Evolutionary conservation across 2,113 vertebrate species (phyloP), one percentile per base, ranked within the genome.

Genomic region (Rhineura floridana): DNA sequence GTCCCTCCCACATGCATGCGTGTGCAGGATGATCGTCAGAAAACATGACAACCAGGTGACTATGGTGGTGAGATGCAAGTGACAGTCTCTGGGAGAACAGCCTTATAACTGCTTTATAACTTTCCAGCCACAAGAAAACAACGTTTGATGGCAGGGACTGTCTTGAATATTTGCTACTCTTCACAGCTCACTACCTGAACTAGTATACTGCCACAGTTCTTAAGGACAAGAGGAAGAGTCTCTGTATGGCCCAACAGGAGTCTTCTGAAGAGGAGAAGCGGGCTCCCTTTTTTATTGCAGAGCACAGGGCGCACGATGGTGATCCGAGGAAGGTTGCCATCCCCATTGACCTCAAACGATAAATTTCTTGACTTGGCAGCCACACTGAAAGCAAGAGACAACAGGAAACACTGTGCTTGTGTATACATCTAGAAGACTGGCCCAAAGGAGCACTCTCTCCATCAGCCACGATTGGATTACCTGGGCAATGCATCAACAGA

Each of bases 321-420:
- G 90, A 99, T 94, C 30, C 83, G 95, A 0, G 98, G 98, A 17
- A 98, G 95, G 67, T 94, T 97, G 42, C 98, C 98, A 48, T 98
- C 97, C 25, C 98, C 99, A 0, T 90, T 42, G 48, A 99, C 87
- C 11, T 97, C 93, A 70, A 99, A 98, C 52, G 92, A 87, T 81
- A 99, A 93, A 69, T 46, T 91, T 92, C 96, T 93, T 44, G 83
- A 89, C 85, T 90, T 95, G 2, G 84, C 44, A 1, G 88, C 85
- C 44, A 48, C 63, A 91, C 97, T 97, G 91, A 83, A 89, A 89
- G 36, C 59, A 62, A 81, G 39, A 63, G 52, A 23, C 21, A 59
- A 30, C 63, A 87, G 39, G 62, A 87, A 17, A 6, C 78, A 48
- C 19, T 25, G 1, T 36, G 67, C 0, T 1, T 0, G 33, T 5